Base-by-base conservation (phyloP, 2,888 invertebrate genomes). In the Ichneumoninae sp. region DNA sequence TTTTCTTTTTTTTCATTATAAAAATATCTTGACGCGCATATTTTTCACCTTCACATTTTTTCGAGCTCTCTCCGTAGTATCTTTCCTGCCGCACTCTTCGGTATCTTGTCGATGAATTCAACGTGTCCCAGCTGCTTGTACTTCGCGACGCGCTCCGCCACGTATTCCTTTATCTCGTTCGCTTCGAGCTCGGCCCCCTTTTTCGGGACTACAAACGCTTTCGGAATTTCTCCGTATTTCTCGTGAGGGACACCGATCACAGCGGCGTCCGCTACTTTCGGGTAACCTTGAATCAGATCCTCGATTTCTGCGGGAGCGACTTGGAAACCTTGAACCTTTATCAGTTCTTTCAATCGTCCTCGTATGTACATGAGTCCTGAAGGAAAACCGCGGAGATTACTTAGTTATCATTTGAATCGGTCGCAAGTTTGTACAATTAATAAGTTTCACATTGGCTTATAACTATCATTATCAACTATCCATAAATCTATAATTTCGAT, bases 281-380 rank as follows among this genome's bases (percentile, higher is more conserved):
- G 96, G 91, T 97, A 96, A 73, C 95, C 94, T 74, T 96, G 95
- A 2, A 97, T 91, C 3, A 97, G 91, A 81, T 95, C 95, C 92
- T 98, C 98, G 65, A 98, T 92, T 93, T 98, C 98, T 0, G 97
- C 97, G 16, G 98, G 98, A 7, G 98, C 96, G 6, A 98, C 98
- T 95, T 96, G 90, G 94, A 96, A 1, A 95, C 96, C 93, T 95
- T 95, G 94, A 80, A 97, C 97, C 94, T 98, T 98, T 83, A 98
- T 98, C 52, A 98, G 94, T 91, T 98, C 98, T 91, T 98, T 98
- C 69, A 96, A 92, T 87, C 98, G 95, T 90, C 97, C 98, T 44
- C 96, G 95, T 83, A 98, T 95, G 88, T 95, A 97, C 85, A 97
- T 94, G 74, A 92, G 91, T 0, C 90, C 90, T 90, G 66, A 47